Evolutionary conservation across 2,113 vertebrate genomes (phyloP).

Genomic region (Scatophagus argus): DNA sequence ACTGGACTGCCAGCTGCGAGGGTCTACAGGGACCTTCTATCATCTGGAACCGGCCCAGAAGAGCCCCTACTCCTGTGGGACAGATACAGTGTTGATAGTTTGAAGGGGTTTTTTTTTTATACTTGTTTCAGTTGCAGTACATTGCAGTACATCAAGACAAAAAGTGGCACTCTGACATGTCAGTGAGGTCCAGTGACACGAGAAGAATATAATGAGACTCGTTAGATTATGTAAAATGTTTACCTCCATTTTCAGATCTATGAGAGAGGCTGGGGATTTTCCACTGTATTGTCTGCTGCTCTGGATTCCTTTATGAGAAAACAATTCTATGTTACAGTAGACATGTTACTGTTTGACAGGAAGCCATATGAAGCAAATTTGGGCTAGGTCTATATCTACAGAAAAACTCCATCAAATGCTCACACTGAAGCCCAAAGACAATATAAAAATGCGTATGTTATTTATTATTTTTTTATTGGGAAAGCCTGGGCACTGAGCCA

Average conservation of each 20-base stretch:
- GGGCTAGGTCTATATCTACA: neutral
- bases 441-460: too few relatives aligned
- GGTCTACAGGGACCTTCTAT: conserved; percentile 91
- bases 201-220: neutral
- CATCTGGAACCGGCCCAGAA: conserved; percentile 95
- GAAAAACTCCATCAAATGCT: neutral
- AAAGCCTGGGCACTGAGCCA: neutral
- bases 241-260: conserved; percentile 98
- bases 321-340: conserved; percentile 1
- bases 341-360: neutral
- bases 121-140: neutral
- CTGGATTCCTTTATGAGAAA: conserved; percentile 87
- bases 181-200: neutral
- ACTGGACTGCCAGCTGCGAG: conserved; percentile 92
- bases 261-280: conserved; percentile 97
- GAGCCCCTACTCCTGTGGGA: conserved; percentile 92
- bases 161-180: neutral
- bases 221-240: neutral
- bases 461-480: too few relatives aligned
- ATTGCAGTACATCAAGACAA: neutral
- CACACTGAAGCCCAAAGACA: neutral
- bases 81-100: neutral
- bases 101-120: neutral
- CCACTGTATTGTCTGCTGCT: conserved; percentile 97
- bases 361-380: neutral